phyloP scores from a whole-genome alignment of 2,113 vertebrate species.

The Falco punctatus region DNA sequence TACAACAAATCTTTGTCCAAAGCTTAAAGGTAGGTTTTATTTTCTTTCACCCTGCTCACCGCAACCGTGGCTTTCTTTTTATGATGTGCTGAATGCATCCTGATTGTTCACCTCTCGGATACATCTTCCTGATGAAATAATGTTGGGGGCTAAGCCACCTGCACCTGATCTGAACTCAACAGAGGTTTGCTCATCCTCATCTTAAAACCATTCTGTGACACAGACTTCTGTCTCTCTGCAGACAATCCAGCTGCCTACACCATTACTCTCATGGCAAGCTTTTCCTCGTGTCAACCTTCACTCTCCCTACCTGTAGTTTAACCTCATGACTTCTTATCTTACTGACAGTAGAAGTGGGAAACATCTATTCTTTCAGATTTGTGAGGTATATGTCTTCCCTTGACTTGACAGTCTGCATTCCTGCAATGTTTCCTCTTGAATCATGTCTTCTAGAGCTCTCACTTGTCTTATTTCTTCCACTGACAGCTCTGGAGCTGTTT shows the following conservation, averaged over 20 bases:
- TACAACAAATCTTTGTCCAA: not conserved
- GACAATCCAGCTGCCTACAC: not conserved
- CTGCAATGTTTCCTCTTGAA: not conserved
- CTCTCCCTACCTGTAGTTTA: not conserved
- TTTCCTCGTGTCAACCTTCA: not conserved
- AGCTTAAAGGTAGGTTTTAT: not conserved
- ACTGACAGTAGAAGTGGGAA: not conserved
- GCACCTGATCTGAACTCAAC: not conserved
- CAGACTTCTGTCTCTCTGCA: not conserved
- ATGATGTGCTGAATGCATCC: not conserved
- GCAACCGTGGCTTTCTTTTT: not conserved
- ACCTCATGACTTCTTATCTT: not conserved
- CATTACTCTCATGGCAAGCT: not conserved
- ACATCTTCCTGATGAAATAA: not conserved
- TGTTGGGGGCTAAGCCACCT: not conserved
- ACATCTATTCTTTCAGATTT: not conserved
- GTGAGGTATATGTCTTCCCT: not conserved
- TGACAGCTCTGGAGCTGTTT: not conserved
- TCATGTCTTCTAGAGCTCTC: not conserved
- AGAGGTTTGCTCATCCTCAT: not conserved
- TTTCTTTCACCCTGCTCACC: not conserved
- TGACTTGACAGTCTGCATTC: not conserved
- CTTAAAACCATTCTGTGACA: not conserved
- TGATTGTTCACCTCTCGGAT: not conserved
- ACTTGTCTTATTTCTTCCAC: not conserved